Evolutionary conservation across 2,888 invertebrate species (phyloP), one percentile per base, ranked within the genome.

Genomic region (Ormyrus rosae): DNA sequence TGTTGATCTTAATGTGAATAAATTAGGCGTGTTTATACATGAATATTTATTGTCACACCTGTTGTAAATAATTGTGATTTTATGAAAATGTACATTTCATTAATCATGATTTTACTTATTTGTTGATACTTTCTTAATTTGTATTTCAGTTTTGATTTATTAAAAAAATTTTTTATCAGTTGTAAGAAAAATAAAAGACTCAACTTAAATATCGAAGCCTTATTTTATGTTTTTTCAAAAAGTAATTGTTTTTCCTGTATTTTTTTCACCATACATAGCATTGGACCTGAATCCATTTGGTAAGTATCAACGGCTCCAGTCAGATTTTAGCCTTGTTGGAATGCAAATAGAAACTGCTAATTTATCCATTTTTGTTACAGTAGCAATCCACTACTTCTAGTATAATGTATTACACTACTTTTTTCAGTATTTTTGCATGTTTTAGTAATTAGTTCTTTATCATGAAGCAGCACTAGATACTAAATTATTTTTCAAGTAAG

Each of bases 241-340:
- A 48, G 81, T 86, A 85, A 88, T 81, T 86, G 82, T 87, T 83
- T 86, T 86, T 89, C 85, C 85, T 88, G 85, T 89, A 86, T 86
- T 88, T 87, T 72, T 72, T 53, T 88, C 87, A 85, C 86, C 86
- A 86, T 86, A 86, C 85, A 85, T 87, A 91, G 91, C 89, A 87
- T 91, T 87, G 91, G 91, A 91, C 89, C 88, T 84, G 89, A 91
- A 84, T 86, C 89, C 79, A 84, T 91, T 78, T 91, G 91, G 91
- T 91, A 90, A 91, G 91, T 91, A 88, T 77, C 55, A 60, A 61
- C 9, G 69, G 69, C 55, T 61, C 46, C 76, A 55, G 61, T 56
- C 48, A 55, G 9, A 19, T 76, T 45, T n/a, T 9, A 6, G n/a
- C 34, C 7, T 45, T 45, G 34, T 19, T 63, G 6, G 58, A 63